Conservation (phyloP, 2,113 vertebrate species). For the Gallinago media region DNA sequence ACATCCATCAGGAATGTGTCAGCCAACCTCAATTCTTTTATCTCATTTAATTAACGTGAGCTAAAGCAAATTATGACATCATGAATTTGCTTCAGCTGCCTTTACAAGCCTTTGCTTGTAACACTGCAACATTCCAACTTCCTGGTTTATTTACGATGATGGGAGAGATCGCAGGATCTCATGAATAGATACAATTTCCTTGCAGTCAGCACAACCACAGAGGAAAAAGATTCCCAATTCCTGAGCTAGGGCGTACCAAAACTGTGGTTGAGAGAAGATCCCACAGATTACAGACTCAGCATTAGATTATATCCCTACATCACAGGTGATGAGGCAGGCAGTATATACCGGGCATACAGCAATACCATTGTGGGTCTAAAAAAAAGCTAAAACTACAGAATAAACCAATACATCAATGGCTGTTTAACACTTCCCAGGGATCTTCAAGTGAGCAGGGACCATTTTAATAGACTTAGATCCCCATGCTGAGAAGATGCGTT, state of each 20-base stretch:
- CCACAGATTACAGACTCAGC: not conserved
- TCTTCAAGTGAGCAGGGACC: not conserved
- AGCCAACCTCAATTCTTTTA: not conserved
- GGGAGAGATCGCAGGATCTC: not conserved
- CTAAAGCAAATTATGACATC: not conserved
- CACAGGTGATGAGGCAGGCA: not conserved
- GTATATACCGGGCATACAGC: not conserved
- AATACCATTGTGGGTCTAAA: not conserved
- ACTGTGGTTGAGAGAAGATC: not conserved
- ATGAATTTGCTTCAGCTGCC: not conserved
- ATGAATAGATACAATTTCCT: not conserved
- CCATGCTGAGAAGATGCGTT: not conserved
- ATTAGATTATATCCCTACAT: not conserved
- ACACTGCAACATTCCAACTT: not conserved
- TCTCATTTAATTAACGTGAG: not conserved
- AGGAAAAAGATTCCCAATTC: not conserved
- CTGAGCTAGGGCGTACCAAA: not conserved
- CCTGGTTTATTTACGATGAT: not conserved
- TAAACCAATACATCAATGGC: not conserved
- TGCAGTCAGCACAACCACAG: conserved; percentile 2
- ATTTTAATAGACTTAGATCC: not conserved
- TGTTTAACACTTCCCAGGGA: not conserved
- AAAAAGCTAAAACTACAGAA: not conserved
- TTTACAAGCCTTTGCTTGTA: not conserved
- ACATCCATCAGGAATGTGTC: not conserved